Conservation (phyloP, 2,888 invertebrate genomes). For the Eucera pruinosa region DNA sequence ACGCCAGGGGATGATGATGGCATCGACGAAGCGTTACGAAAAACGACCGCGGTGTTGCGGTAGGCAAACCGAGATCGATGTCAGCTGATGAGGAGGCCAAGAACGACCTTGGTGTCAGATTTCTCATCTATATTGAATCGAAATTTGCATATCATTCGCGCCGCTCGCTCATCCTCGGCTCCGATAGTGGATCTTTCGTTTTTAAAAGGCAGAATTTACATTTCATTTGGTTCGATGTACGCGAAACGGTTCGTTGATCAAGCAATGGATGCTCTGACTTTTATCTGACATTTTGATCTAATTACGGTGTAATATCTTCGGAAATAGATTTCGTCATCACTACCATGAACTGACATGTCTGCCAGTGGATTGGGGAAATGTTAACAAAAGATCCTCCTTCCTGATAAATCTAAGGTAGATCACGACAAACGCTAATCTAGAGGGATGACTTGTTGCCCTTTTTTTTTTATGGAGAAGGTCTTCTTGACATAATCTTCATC, state of each 20-base stretch:
- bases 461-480: background rate
- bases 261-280: no score
- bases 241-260: background rate
- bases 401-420: slow-evolving; percentile 7
- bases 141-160: slow-evolving; percentile 52
- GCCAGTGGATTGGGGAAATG: background rate
- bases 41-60: slow-evolving; percentile 46
- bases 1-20: slow-evolving; percentile 16
- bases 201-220: slow-evolving; percentile 36
- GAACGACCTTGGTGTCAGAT: slow-evolving; percentile 56
- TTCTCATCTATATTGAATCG: slow-evolving; percentile 43
- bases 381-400: slow-evolving; percentile 22
- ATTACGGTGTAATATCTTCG: slow-evolving; percentile 39
- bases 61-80: slow-evolving; percentile 46
- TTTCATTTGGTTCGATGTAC: slow-evolving; percentile 13
- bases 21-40: slow-evolving; percentile 46
- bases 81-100: slow-evolving; percentile 52
- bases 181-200: slow-evolving; percentile 11
- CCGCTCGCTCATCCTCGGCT: background rate
- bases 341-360: background rate
- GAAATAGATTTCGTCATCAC: slow-evolving; percentile 43
- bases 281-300: slow-evolving; percentile 43
- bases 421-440: background rate
- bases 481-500: slow-evolving; percentile 1
- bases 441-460: background rate